Evolutionary conservation across 1,140 invertebrate genomes (phyloP).

Genomic region (Scylla paramamosain): DNA sequence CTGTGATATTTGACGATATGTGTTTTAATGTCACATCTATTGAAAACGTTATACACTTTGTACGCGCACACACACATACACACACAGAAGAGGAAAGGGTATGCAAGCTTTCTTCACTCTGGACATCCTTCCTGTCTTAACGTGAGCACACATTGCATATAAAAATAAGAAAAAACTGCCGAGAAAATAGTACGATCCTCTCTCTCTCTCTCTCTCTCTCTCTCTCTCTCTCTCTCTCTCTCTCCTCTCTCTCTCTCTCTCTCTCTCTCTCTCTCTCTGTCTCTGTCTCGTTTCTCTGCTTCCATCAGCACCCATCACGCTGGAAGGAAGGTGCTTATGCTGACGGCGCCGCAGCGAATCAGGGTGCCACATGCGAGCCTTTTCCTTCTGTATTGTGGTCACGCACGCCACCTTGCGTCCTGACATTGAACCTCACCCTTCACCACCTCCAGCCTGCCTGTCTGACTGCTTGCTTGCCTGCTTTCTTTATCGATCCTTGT

Average conservation of each 20-base stretch:
- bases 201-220: no score
- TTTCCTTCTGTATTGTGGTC: neutral
- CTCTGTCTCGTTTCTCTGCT: neutral
- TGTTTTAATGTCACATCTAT: no score
- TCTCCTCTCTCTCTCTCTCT: no score
- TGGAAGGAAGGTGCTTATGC: neutral
- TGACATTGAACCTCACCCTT: neutral
- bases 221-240: no score
- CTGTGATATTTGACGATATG: no score
- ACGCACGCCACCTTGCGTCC: neutral
- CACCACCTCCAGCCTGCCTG: neutral
- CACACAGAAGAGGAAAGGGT: neutral
- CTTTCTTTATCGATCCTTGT: neutral
- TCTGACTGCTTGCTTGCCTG: neutral
- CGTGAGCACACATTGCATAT: no score
- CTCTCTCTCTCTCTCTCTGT: no score
- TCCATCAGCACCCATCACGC: neutral
- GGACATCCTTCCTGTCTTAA: no score
- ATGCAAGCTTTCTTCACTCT: no score
- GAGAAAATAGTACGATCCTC: no score
- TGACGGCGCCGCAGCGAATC: neutral
- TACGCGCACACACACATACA: neutral
- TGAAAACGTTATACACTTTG: no score
- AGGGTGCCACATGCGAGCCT: neutral
- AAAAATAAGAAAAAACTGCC: no score